These are phyloP conservation scores for Coreoperca whiteheadi DNA, from an alignment of 2,113 vertebrate species.

Conservation along the genomic window DNA sequence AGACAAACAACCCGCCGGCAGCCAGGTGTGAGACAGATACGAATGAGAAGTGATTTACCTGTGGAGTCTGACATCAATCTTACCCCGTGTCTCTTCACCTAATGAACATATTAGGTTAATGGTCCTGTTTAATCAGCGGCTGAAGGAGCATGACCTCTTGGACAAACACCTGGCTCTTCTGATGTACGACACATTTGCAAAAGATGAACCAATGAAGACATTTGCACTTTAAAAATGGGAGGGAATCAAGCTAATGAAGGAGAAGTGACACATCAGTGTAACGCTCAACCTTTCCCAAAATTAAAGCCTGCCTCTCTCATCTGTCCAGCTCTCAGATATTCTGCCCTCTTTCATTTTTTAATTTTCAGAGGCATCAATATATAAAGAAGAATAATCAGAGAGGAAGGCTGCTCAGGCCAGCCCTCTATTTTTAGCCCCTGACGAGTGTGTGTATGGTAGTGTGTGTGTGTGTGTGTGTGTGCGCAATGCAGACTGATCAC, in stretches of 20 bases:
- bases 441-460: constrained; percentile 41
- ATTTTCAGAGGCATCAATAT: constrained; percentile 70
- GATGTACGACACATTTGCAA: background rate
- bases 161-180: constrained; percentile 50
- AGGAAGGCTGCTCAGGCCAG: constrained; percentile 55
- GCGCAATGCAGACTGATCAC: constrained; percentile 58
- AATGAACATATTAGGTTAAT: constrained; percentile 63
- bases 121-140: constrained; percentile 44
- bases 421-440: constrained; percentile 81
- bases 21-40: constrained; percentile 33
- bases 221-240: constrained; percentile 23
- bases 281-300: constrained; percentile 13
- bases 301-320: constrained; percentile 25
- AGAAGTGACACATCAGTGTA: constrained; percentile 42
- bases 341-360: constrained; percentile 59
- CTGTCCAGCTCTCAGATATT: constrained; percentile 32
- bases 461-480: constrained; percentile 38
- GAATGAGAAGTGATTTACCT: constrained; percentile 55
- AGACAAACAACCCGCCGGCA: constrained; percentile 21
- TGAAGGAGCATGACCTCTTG: constrained; percentile 34
- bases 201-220: background rate
- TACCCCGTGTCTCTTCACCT: constrained; percentile 22
- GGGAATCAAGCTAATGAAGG: constrained; percentile 31
- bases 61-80: constrained; percentile 53
- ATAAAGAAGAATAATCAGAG: constrained; percentile 78